A percentile compares a stretch with the other conserved stretches of the same genome.
These are phyloP conservation scores for Pristionchus maxplancki DNA, from an alignment of 2,888 invertebrate species.

Conservation along the genomic window DNA sequence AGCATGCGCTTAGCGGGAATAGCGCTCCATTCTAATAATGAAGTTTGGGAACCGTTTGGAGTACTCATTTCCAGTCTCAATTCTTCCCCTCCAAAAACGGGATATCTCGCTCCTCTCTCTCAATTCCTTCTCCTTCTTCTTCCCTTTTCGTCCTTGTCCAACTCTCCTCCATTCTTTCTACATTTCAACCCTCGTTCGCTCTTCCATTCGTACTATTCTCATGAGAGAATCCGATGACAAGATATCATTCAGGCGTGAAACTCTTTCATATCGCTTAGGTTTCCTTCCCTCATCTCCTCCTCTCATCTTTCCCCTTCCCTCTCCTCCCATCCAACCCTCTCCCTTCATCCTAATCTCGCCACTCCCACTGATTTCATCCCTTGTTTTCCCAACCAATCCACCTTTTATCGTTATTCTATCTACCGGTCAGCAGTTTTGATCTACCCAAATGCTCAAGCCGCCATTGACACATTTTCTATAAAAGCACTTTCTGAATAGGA, in stretches of 20 bases:
- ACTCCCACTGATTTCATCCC: slow-evolving; percentile 43
- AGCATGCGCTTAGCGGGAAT: neutral
- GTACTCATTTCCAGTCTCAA: slow-evolving; percentile 46
- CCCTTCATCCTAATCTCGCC: slow-evolving; percentile 33
- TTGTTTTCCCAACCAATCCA: neutral
- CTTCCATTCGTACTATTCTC: neutral
- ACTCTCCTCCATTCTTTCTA: slow-evolving; percentile 42
- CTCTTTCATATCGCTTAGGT: slow-evolving; percentile 35
- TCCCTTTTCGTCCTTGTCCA: slow-evolving; percentile 29
- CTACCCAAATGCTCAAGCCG: neutral
- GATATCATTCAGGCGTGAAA: neutral
- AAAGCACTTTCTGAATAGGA: neutral
- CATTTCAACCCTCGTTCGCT: slow-evolving; percentile 29
- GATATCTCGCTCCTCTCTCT: slow-evolving; percentile 28
- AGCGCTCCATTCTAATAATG: slow-evolving; percentile 18
- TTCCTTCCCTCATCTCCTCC: slow-evolving; percentile 15
- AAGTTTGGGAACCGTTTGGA: slow-evolving; percentile 36
- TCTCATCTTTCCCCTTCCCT: slow-evolving; percentile 3
- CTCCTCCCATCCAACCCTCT: neutral
- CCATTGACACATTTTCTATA: neutral
- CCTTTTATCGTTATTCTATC: slow-evolving; percentile 9
- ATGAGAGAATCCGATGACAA: slow-evolving; percentile 7
- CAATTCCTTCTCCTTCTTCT: slow-evolving; percentile 36
- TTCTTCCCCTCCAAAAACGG: slow-evolving; percentile 38
- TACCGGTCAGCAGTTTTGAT: neutral